Percentiles rank a stretch among this genome's conserved stretches.
These are phyloP conservation scores for Protula sp. DNA, from an alignment of 2,888 invertebrate species.

Conservation along the genomic window DNA sequence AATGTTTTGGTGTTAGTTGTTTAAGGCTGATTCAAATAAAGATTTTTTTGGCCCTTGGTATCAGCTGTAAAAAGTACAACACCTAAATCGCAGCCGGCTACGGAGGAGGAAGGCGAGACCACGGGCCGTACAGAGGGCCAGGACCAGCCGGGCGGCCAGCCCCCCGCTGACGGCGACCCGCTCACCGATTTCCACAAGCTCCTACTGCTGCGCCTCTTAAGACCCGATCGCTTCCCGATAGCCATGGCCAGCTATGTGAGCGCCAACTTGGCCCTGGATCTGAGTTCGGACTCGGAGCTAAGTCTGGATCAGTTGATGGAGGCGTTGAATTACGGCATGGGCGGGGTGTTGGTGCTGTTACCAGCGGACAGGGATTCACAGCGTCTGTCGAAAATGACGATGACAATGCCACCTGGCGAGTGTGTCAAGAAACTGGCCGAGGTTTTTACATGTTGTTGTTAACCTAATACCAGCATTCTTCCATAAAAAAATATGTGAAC, in stretches of 20 bases:
- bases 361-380: conserved; percentile 27
- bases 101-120: too few species aligned
- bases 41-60: too few species aligned
- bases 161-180: neutral
- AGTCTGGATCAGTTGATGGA: conserved; percentile 5
- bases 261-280: conserved; percentile 26
- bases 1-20: too few species aligned
- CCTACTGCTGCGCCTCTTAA: conserved; percentile 46
- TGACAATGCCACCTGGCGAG: conserved; percentile 3
- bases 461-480: too few species aligned
- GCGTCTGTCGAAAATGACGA: conserved; percentile 28
- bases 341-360: conserved; percentile 40
- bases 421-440: conserved; percentile 9
- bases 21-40: too few species aligned
- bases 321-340: conserved; percentile 19
- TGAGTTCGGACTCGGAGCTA: neutral
- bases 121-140: too few species aligned
- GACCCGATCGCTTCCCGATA: conserved; percentile 48
- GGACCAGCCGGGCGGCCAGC: neutral
- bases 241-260: conserved; percentile 42
- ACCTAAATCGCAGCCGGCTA: too few species aligned
- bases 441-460: too few species aligned
- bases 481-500: too few species aligned
- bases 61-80: too few species aligned
- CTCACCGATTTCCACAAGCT: conserved; percentile 48